Conservation (phyloP, 2,888 invertebrate species). For the Lapara coniferarum region DNA sequence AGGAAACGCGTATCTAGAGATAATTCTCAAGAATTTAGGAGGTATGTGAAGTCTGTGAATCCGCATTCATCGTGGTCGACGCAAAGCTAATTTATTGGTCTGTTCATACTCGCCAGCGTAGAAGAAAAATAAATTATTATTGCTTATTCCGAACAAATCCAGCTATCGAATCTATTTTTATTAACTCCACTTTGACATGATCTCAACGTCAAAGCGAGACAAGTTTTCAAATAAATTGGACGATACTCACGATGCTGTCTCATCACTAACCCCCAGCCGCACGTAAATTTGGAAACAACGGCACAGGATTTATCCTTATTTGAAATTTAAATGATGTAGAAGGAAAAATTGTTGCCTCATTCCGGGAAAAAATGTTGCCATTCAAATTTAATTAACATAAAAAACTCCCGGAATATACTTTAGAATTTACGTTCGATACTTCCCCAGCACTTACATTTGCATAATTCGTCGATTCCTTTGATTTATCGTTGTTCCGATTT, state of each 20-base stretch:
- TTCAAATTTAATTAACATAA: conserved; percentile 74
- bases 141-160: too few relatives aligned
- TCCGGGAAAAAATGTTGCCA: conserved; percentile 65
- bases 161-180: not conserved
- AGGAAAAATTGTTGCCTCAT: conserved; percentile 60
- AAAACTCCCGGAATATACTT: conserved; percentile 42
- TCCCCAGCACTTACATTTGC: conserved; percentile 40
- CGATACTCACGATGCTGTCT: conserved; percentile 68
- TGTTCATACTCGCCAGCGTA: too few relatives aligned
- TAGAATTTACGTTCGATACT: conserved; percentile 25
- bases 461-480: conserved; percentile 43
- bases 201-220: not conserved
- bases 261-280: conserved; percentile 67
- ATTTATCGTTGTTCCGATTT: conserved; percentile 28
- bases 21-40: too few relatives aligned
- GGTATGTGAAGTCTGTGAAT: too few relatives aligned
- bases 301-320: conserved; percentile 69
- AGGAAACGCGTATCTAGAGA: too few relatives aligned
- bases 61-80: too few relatives aligned
- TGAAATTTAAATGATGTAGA: conserved; percentile 73
- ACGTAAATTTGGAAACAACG: conserved; percentile 72
- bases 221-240: conserved; percentile 50
- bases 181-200: conserved; percentile 1
- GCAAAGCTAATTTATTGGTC: too few relatives aligned
- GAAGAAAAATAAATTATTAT: too few relatives aligned